Evolutionary conservation across 2,888 invertebrate genomes (phyloP), one percentile per base, ranked within the genome.

Genomic region (Malacosoma neustria): DNA sequence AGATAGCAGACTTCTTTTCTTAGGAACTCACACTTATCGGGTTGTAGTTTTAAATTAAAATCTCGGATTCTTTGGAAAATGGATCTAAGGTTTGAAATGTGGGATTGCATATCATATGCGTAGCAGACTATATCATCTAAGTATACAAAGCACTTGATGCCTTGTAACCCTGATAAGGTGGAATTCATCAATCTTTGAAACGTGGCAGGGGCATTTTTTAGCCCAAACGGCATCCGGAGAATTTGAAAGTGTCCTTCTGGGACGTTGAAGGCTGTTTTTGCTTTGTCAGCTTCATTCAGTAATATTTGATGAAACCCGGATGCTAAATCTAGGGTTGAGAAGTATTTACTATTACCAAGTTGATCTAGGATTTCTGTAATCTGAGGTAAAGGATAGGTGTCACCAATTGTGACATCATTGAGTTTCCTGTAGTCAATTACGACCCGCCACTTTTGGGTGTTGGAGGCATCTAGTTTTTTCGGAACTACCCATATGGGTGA

Each of bases 141-240:
- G 34, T 66, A 68, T 1, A 64, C 54, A 6, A 66, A 44, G 35
- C 60, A 66, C 45, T 59, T 49, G 3, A 49, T 40, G 0, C 58
- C 59, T 45, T 56, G 56, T 11, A 70, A 31, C 3, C 65, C 67
- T 14, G 51, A 34, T 5, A 74, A 38, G 0, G 72, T 53, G 36
- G 47, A 55, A 31, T 71, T 59, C 69, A 72, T 72, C 0, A 64
- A 39, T 3, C 68, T 35, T 47, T 72, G 71, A 36, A 75, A 72
- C 0, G 70, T 69, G 1, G 61, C 58, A 0, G 75, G 73, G 1
- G 72, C 70, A 11, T 33, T 42, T 37, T 45, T 37, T 0, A 57
- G 22, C 0, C 55, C 56, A 35, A 61, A 57, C 0, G 53, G 56
- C 51, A 55, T 55, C 5, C 54, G 31, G 0, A 30, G 14, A 11